A percentile compares a stretch with the other conserved stretches of the same genome.
phyloP scores from a whole-genome alignment of 1,140 invertebrate species.

The Listronotus oregonensis region DNA sequence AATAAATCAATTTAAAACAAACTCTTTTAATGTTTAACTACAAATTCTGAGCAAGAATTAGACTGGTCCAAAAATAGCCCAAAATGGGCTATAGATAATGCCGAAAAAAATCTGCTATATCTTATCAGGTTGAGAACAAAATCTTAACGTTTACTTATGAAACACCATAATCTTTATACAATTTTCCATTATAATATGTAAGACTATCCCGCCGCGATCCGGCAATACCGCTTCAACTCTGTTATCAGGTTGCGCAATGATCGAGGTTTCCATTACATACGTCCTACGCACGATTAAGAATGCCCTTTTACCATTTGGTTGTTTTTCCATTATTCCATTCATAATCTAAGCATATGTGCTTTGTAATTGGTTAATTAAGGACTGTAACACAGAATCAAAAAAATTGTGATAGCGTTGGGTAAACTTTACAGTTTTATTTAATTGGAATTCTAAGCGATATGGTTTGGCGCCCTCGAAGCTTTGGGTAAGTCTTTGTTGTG shows the following conservation, averaged over 20 bases:
- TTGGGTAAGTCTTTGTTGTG: constrained; percentile 36
- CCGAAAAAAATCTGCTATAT: too few relatives aligned
- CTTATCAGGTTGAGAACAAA: too few relatives aligned
- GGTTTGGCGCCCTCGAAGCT: constrained; percentile 27
- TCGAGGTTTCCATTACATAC: constrained; percentile 12
- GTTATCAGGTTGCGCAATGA: constrained; percentile 30
- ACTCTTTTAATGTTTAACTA: too few relatives aligned
- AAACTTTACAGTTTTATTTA: neutral
- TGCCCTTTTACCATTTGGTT: constrained; percentile 28
- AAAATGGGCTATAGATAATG: too few relatives aligned
- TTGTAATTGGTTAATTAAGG: neutral
- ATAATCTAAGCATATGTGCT: constrained; percentile 13
- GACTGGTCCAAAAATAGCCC: too few relatives aligned
- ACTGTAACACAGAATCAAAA: neutral
- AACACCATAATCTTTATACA: too few relatives aligned
- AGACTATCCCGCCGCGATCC: neutral
- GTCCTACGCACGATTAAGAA: constrained; percentile 32
- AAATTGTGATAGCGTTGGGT: neutral
- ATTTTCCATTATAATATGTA: too few relatives aligned
- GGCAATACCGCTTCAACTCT: constrained; percentile 1
- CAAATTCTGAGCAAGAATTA: too few relatives aligned
- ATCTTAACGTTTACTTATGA: too few relatives aligned
- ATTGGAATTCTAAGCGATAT: constrained; percentile 3
- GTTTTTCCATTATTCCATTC: constrained; percentile 22
- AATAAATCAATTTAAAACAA: too few relatives aligned